Evolutionary conservation across 2,888 invertebrate genomes (phyloP).

Genomic region (Neoascia interrupta): DNA sequence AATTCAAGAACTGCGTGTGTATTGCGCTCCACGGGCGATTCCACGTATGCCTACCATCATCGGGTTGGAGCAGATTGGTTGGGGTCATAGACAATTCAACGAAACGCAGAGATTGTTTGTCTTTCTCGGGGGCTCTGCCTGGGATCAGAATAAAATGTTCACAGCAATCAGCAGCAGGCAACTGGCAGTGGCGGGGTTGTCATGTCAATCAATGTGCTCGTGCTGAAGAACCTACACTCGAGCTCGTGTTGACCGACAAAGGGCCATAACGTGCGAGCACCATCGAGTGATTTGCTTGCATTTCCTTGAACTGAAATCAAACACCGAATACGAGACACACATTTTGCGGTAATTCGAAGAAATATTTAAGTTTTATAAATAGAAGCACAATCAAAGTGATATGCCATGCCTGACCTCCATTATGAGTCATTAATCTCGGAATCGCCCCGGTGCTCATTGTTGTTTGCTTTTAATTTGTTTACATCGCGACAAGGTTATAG

Average conservation of each 20-base stretch:
- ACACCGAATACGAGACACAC: constrained; percentile 19
- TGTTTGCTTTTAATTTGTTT: constrained; percentile 52
- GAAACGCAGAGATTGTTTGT: constrained; percentile 39
- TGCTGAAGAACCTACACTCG: neutral
- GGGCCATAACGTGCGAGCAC: neutral
- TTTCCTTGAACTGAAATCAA: constrained; percentile 60
- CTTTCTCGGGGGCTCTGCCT: neutral
- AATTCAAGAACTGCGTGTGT: constrained; percentile 52
- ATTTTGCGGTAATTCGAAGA: constrained; percentile 44
- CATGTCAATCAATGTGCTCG: neutral
- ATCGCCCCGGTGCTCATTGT: constrained; percentile 33
- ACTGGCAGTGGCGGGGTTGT: too few species aligned
- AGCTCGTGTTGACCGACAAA: constrained; percentile 40
- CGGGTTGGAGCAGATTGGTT: constrained; percentile 19
- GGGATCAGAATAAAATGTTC: neutral
- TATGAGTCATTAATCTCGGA: constrained; percentile 61
- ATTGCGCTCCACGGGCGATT: constrained; percentile 13
- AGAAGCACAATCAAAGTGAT: constrained; percentile 42
- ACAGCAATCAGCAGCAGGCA: too few species aligned
- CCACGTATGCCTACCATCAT: constrained; percentile 1
- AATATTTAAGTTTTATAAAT: too few species aligned
- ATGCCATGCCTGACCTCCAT: constrained; percentile 55
- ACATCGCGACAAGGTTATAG: constrained; percentile 29
- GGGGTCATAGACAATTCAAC: constrained; percentile 59
- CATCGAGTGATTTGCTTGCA: constrained; percentile 40